A percentile compares a stretch with the other conserved stretches of the same genome.
Conservation (phyloP, 2,797 vertebrate genomes). For the Sebastes ruberrimus region DNA sequence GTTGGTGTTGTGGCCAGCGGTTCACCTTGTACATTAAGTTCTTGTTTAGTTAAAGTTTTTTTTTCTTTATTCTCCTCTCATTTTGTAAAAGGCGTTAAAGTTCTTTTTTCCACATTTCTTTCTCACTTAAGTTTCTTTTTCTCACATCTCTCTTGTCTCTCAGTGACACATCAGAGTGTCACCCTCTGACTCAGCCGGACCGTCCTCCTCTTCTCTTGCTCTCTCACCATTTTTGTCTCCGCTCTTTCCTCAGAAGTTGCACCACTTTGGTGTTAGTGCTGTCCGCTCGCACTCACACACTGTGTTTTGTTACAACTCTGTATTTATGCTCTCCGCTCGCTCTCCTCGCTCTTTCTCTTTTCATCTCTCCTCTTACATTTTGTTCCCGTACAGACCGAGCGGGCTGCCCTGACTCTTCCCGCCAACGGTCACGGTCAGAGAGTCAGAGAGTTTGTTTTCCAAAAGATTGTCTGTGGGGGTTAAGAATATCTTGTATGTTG, state of each 20-base stretch:
- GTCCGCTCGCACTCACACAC: constrained; percentile 32
- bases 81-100: constrained; percentile 4
- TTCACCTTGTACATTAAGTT: background rate
- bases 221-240: constrained; percentile 18
- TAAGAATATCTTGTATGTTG: constrained; percentile 23
- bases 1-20: background rate
- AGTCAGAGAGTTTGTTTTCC: constrained; percentile 54
- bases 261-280: constrained; percentile 45
- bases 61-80: constrained; percentile 19
- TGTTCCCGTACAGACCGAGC: constrained; percentile 32
- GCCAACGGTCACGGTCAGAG: constrained; percentile 24
- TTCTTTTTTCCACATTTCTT: constrained; percentile 1
- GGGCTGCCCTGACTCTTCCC: constrained; percentile 28
- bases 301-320: constrained; percentile 50
- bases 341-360: constrained; percentile 24
- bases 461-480: constrained; percentile 40
- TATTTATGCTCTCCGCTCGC: constrained; percentile 20
- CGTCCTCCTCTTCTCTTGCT: background rate
- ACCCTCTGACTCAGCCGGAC: constrained; percentile 32
- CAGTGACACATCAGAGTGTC: constrained; percentile 16
- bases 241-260: constrained; percentile 42
- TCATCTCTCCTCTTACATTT: constrained; percentile 49
- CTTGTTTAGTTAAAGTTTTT: background rate
- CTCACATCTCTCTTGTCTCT: constrained; percentile 10
- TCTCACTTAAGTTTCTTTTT: background rate